Percentiles rank a stretch among this genome's conserved stretches.
Conservation (phyloP, 2,888 invertebrate genomes). For the Scelioninae gen. 1 region DNA sequence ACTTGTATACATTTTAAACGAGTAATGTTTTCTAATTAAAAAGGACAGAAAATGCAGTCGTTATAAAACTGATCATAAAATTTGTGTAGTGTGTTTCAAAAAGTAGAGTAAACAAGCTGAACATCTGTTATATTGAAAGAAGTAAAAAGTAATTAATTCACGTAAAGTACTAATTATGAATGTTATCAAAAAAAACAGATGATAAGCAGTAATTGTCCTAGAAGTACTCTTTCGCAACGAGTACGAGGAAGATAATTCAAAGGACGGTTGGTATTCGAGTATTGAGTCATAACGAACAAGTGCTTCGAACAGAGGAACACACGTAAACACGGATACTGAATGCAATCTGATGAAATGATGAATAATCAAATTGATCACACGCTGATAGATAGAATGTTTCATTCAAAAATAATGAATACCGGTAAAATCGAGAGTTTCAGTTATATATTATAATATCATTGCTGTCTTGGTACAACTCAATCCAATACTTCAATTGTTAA, state of each 20-base stretch:
- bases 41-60: too few species aligned
- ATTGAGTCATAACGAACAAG: neutral
- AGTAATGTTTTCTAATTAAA: too few species aligned
- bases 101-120: too few species aligned
- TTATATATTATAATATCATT: conserved; percentile 6
- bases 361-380: neutral
- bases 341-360: conserved; percentile 2
- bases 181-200: neutral
- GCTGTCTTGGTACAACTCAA: neutral
- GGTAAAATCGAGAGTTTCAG: neutral
- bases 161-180: too few species aligned
- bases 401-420: neutral
- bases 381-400: neutral
- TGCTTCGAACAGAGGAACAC: conserved; percentile 3
- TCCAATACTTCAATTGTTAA: neutral
- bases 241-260: neutral
- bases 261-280: neutral
- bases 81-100: too few species aligned
- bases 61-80: too few species aligned
- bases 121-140: too few species aligned
- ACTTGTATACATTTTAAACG: too few species aligned
- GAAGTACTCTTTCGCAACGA: conserved; percentile 2
- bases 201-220: neutral
- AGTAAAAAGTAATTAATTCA: too few species aligned
- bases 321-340: neutral